Conservation (phyloP, 2,797 vertebrate species). For the Melanotaenia pygmaea region DNA sequence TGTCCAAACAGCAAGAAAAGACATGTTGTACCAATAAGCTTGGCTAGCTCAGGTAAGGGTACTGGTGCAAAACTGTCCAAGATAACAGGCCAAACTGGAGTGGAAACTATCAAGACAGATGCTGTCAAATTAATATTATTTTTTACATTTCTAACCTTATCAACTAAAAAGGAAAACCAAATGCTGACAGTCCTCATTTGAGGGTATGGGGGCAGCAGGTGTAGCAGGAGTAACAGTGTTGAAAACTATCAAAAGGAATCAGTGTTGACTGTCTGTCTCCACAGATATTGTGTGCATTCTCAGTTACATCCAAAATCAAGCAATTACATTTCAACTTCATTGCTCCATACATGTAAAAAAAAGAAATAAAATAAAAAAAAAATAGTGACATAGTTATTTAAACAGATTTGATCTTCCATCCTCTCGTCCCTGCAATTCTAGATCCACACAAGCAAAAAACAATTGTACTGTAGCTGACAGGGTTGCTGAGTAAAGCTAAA, state of each 20-base stretch:
- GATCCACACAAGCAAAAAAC: not conserved
- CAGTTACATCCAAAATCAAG: conserved; percentile 18
- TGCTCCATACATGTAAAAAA: conserved; percentile 21
- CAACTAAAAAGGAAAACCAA: no score
- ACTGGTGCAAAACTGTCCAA: no score
- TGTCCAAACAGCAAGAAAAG: no score
- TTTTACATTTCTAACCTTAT: no score
- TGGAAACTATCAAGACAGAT: no score
- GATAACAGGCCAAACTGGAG: no score
- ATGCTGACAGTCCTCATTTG: no score
- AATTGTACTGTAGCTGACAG: conserved; percentile 19
- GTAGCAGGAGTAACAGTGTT: not conserved
- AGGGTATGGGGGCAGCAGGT: no score
- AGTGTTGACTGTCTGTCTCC: not conserved
- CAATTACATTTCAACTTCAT: conserved; percentile 25
- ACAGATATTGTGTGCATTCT: not conserved
- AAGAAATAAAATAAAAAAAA: not conserved
- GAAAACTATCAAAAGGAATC: not conserved
- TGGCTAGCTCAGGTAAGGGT: no score
- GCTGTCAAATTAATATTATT: no score
- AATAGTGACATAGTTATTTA: not conserved
- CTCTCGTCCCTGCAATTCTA: not conserved
- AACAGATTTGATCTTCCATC: not conserved
- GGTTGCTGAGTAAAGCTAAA: conserved; percentile 51
- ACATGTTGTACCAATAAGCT: no score